These are phyloP conservation scores for Dascillus cervinus DNA, from an alignment of 2,888 invertebrate genomes.

Conservation along the genomic window DNA sequence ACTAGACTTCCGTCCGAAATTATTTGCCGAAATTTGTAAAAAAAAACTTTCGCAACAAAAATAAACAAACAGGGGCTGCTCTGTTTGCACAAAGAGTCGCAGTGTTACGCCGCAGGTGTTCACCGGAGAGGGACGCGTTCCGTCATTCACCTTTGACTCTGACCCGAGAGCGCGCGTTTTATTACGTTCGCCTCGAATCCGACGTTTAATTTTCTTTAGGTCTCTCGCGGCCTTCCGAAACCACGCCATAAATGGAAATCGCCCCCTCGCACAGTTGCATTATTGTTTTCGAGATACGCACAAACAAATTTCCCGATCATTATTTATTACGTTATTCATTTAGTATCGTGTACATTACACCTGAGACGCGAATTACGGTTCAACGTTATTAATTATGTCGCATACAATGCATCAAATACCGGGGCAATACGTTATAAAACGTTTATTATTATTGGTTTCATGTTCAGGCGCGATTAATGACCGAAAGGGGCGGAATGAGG, in stretches of 20 bases:
- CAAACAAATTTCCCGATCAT: slow-evolving; percentile 8
- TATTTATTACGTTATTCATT: too few relatives aligned
- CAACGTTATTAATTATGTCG: slow-evolving; percentile 8
- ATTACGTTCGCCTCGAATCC: slow-evolving; percentile 28
- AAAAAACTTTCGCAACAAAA: too few relatives aligned
- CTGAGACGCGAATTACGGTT: slow-evolving; percentile 7
- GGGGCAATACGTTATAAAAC: slow-evolving; percentile 9
- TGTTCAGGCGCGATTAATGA: too few relatives aligned
- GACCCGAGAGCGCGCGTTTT: slow-evolving; percentile 27
- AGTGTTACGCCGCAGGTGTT: slow-evolving; percentile 19
- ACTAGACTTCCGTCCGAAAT: too few relatives aligned
- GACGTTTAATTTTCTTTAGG: slow-evolving; percentile 34
- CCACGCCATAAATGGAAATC: slow-evolving; percentile 26
- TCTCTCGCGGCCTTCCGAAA: slow-evolving; percentile 37
- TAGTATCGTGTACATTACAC: slow-evolving; percentile 7
- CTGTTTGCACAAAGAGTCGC: slow-evolving; percentile 12
- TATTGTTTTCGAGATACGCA: slow-evolving; percentile 13
- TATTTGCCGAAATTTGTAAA: too few relatives aligned
- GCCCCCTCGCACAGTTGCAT: slow-evolving; percentile 18
- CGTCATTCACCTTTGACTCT: slow-evolving; percentile 32
- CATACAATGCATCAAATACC: slow-evolving; percentile 7
- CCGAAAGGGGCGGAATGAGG: slow-evolving; percentile 6
- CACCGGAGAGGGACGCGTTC: too few relatives aligned
- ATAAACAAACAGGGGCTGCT: slow-evolving; percentile 13
- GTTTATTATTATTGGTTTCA: slow-evolving; percentile 8